Base-by-base conservation (phyloP, 2,888 invertebrate species). In the Drosophila robusta region DNA sequence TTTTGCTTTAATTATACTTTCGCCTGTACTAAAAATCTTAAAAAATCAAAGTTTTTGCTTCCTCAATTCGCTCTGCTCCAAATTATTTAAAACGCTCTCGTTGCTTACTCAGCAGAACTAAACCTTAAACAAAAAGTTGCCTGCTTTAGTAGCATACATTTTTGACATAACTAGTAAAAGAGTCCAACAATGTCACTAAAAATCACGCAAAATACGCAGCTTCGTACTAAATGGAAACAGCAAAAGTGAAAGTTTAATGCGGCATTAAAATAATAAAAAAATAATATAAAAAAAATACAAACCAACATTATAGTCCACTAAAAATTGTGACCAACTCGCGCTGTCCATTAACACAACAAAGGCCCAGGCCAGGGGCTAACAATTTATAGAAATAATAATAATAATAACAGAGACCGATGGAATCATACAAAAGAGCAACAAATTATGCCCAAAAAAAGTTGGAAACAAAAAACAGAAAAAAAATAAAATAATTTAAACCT, bases 191-290 rank as follows among this genome's bases (percentile, higher is more conserved):
- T 57, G 68, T 72, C 49, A 41, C 39, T 18, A 34, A 62, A 62
- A 50, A 44, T 32, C 39, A 52, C 65, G 45, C 65, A 42, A 70
- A 82, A 69, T 41, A 63, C 39, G 50, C 65, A 60, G 63, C 76
- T 78, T 84, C 72, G 72, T 79, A 85, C 82, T 87, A 88, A 89
- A 83, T 80, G 73, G 57, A 78, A 78, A 58, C 66, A 63, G 49
- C 39, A 89, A 89, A 87, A 91, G 91, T 90, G 91, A 91, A 91
- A 91, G 91, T 90, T 90, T 81, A 86, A 90, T 90, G 89, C 89
- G 84, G 85, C 82, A 88, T 90, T 89, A 78, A 71, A 78, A 76
- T 73, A 66, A 78, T 57, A 76, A 73, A 73, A 52, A 65, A 70
- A 61, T 16, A 36, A 55, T 11, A 46, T 9, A 58, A 24, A 45